Evolutionary conservation across 2,888 invertebrate species (phyloP), one percentile per base, ranked within the genome.

Genomic region (Tetrapedia diversipes): DNA sequence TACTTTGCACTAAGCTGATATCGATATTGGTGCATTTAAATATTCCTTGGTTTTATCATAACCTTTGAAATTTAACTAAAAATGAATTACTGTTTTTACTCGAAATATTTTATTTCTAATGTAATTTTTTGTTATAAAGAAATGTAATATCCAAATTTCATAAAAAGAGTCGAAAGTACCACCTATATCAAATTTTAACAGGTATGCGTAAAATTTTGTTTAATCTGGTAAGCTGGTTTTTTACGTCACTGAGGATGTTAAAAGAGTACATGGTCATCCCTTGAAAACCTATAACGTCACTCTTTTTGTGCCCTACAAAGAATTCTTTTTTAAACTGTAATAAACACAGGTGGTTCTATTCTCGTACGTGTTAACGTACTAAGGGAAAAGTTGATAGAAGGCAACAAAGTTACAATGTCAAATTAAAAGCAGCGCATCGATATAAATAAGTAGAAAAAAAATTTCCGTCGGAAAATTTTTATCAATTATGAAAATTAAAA

Each of bases 211-310:
- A 1, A 49, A 14, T 53, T 22, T 14, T 8, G 8, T 34, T 47
- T 60, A 22, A 47, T 39, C 4, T 7, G 10, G 16, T 10, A 56
- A n/a, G 22, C 16, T 24, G 22, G 11, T 2, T 22, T 24, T 60
- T 43, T 56, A 34, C 56, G 47, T 70, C 56, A 70, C 37, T 27
- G 27, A 56, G 11, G 39, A 14, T 29, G 34, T 57, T 49, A 64
- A 39, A 64, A 57, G 19, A 32, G 47, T 49, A 32, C 39, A 70
- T 22, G 24, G 45, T 19, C 47, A 37, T 14, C 32, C 54, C 4
- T 34, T 39, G 54, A 54, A 53, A 37, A 27, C 39, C 4, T 11
- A 24, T 47, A 54, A 29, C 19, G 39, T 56, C 47, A 29, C 24
- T 45, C 54, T 39, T 60, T 32, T 51, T 51, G 24, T n/a, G 8